phyloP scores from a whole-genome alignment of 1,140 invertebrate species.

The Trichonephila inaurata region DNA sequence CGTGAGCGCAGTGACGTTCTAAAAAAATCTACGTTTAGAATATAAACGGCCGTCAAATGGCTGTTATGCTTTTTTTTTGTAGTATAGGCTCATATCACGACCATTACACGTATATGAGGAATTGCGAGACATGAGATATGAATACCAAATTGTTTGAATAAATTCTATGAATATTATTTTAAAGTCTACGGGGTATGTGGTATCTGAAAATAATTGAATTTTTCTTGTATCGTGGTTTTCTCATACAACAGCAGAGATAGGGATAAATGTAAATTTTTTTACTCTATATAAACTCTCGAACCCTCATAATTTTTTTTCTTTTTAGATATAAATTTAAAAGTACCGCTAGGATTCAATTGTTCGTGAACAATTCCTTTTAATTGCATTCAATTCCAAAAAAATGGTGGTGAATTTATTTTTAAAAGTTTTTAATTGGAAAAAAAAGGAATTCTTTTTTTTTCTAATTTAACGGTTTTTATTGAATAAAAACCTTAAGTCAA shows the following conservation, averaged over 20 bases:
- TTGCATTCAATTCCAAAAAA: too few relatives aligned
- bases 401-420: too few relatives aligned
- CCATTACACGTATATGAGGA: neutral
- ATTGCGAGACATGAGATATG: neutral
- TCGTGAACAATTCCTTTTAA: too few relatives aligned
- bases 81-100: neutral
- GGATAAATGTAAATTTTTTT: too few relatives aligned
- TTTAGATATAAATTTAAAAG: too few relatives aligned
- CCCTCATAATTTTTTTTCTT: too few relatives aligned
- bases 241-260: neutral
- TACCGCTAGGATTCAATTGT: too few relatives aligned
- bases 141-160: neutral
- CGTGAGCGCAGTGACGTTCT: neutral
- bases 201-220: neutral
- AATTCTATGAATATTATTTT: neutral
- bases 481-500: too few relatives aligned
- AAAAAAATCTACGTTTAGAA: neutral
- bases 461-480: too few relatives aligned
- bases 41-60: slow-evolving; percentile 2
- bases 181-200: neutral
- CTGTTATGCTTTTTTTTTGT: neutral
- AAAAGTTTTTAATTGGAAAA: too few relatives aligned
- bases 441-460: too few relatives aligned
- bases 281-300: too few relatives aligned
- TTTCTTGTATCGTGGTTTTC: neutral